These are phyloP conservation scores for Troides aeacus DNA, from an alignment of 2,888 invertebrate genomes.

Conservation along the genomic window DNA sequence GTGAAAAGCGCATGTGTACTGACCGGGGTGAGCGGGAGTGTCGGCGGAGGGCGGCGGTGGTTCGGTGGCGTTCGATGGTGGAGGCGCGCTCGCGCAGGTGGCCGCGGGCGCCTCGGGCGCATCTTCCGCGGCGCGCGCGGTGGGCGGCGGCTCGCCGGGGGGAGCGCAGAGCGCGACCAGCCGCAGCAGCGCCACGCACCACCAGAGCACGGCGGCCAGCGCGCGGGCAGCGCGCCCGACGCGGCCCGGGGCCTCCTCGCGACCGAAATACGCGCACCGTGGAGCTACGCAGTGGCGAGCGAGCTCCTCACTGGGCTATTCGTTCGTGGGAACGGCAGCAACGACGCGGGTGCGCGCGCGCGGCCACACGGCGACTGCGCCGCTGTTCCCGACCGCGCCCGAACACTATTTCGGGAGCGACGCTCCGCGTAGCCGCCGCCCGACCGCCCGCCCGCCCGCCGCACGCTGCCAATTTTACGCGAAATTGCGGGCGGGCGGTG, in stretches of 20 bases:
- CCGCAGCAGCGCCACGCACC: constrained; percentile 79
- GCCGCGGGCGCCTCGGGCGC: constrained; percentile 66
- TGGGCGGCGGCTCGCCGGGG: constrained; percentile 64
- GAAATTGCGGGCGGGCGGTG: constrained; percentile 80
- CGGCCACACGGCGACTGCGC: constrained; percentile 78
- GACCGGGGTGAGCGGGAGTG: constrained; percentile 63
- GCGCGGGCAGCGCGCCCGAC: constrained; percentile 76
- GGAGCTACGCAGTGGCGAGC: constrained; percentile 55
- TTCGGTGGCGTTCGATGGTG: constrained; percentile 66
- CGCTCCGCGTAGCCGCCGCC: constrained; percentile 74
- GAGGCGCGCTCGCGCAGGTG: constrained; percentile 71
- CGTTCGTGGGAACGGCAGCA: constrained; percentile 59
- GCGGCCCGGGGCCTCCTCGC: constrained; percentile 73
- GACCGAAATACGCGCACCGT: constrained; percentile 77
- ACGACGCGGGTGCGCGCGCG: constrained; percentile 77
- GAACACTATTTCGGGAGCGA: constrained; percentile 80
- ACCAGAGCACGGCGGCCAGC: constrained; percentile 79
- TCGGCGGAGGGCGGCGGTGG: constrained; percentile 53
- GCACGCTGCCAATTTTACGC: constrained; percentile 79
- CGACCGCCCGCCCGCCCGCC: constrained; percentile 75
- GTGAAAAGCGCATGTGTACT: constrained; percentile 46
- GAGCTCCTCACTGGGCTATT: constrained; percentile 35
- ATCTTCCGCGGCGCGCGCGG: constrained; percentile 71
- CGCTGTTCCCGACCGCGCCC: constrained; percentile 76
- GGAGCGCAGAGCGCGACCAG: constrained; percentile 76